Evolutionary conservation across 2,113 vertebrate species (phyloP), one percentile per base, ranked within the genome.

Genomic region (Dissostichus mawsoni): DNA sequence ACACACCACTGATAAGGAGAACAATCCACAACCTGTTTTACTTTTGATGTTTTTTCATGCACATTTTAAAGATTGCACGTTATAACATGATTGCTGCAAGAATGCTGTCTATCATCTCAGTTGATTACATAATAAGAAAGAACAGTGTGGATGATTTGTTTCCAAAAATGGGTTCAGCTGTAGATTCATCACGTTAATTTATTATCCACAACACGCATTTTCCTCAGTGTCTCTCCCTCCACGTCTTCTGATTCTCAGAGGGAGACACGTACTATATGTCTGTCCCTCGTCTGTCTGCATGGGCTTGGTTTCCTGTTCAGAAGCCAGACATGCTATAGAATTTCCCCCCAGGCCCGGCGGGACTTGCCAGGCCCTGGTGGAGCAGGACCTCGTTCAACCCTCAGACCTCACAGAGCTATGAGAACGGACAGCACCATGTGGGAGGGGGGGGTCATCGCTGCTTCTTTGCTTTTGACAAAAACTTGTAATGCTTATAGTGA

Each of bases 271-370:
- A 57, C 69, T 76, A 73, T 75, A 71, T 69, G 62, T 80, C 76
- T 85, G 53, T 74, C 58, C 67, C 25, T 73, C 33, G 63, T 78
- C 79, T 86, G 69, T 75, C 69, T 73, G 55, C 11, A 73, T 64
- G 76, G 87, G 88, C 9, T 89, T 82, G 87, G 90, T 76, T 90
- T 92, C 88, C 90, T 88, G 87, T 86, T 67, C 69, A 70, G 83
- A 71, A 83, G 67, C 83, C 85, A 84, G 88, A 79, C 83, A 55
- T 81, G 82, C 71, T 91, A 80, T 89, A 90, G 80, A 85, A 71
- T 87, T 88, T 87, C 86, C 80, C 86, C 90, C 76, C 81, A 80
- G 69, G 41, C 88, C 70, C 1, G 0, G 56, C 68, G 70, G 76
- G 67, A 68, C 74, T 82, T 72, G 78, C 81, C 84, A 57, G 53